Conservation (phyloP, 2,797 vertebrate species). For the Mionectes olivaceus region DNA sequence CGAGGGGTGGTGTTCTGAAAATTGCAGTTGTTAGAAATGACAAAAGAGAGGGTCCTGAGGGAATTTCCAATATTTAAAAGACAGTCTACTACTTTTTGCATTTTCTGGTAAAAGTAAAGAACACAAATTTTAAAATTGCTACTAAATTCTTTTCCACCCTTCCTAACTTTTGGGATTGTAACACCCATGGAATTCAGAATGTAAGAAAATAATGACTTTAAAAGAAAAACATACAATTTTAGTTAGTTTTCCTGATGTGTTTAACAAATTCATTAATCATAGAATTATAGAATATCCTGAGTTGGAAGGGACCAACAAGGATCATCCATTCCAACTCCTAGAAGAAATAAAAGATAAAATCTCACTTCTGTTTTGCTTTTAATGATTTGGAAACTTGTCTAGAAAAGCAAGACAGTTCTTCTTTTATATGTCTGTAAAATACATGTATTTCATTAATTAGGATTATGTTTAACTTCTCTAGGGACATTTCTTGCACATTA, state of each 20-base stretch:
- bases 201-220: background rate
- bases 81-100: background rate
- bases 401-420: background rate
- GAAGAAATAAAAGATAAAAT: accelerated
- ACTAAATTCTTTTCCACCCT: background rate
- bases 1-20: background rate
- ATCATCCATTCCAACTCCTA: accelerated
- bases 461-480: background rate
- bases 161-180: background rate
- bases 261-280: background rate
- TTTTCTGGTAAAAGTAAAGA: background rate
- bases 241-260: background rate
- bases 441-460: background rate
- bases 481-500: background rate
- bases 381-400: background rate
- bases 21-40: background rate
- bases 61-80: background rate
- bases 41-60: background rate
- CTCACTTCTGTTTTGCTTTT: background rate
- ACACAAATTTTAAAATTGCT: background rate
- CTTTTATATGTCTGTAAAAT: background rate
- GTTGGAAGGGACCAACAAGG: background rate
- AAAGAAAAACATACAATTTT: accelerated
- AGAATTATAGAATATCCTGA: background rate
- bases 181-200: background rate